Conservation (phyloP, 92 coral and sea anemone genomes). For the Desmophyllum pertusum region DNA sequence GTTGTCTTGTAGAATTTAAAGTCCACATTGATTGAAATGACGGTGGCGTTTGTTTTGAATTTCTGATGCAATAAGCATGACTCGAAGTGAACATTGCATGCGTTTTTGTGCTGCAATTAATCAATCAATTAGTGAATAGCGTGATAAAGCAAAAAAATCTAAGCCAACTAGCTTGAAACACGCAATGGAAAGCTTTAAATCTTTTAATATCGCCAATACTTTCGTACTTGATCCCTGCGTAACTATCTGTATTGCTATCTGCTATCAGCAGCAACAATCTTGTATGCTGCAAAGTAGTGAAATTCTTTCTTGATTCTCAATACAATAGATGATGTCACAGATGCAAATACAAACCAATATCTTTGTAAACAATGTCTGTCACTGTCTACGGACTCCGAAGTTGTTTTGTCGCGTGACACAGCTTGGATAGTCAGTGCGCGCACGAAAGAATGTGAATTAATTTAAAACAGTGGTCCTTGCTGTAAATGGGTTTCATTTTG, state of each 20-base stretch:
- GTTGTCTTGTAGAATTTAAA: conserved; percentile 20
- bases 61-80: neutral
- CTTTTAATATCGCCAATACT: neutral
- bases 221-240: neutral
- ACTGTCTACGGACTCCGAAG: neutral
- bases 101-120: neutral
- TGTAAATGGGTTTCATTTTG: too few species aligned
- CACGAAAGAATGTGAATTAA: too few species aligned
- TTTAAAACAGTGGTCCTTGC: too few species aligned
- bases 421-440: too few species aligned
- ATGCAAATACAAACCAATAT: neutral
- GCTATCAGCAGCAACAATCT: neutral
- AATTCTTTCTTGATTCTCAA: neutral
- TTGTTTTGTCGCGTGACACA: neutral
- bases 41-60: neutral
- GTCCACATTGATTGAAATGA: neutral
- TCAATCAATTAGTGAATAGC: neutral
- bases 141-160: neutral
- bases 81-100: neutral
- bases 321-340: neutral
- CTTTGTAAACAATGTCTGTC: conserved; percentile 11
- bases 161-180: neutral
- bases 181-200: neutral
- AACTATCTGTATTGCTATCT: too few species aligned
- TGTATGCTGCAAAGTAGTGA: neutral